Evolutionary conservation across 2,888 invertebrate species (phyloP), one percentile per base, ranked within the genome.

Genomic region (Hypercompe scribonia): DNA sequence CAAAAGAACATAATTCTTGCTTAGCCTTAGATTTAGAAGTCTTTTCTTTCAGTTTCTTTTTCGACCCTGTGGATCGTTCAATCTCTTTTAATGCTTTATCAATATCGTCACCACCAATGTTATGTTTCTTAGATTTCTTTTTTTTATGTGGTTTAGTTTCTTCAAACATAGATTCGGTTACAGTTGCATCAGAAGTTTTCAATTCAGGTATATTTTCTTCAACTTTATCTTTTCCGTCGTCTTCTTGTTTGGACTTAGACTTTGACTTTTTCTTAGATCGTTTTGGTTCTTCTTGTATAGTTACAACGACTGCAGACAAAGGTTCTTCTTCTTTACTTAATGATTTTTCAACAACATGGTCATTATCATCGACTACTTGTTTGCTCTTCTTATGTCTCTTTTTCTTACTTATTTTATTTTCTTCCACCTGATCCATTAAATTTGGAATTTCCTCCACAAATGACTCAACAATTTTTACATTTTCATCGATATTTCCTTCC

Each of bases 101-200:
- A 73, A 90, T 89, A 71, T 93, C 92, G 75, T 92, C 90, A 75
- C 89, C 88, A 5, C 83, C 73, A 75, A 84, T 72, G 83, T 92
- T 92, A 39, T 68, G 74, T 84, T 92, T 93, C 69, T 91, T 93
- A 13, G 84, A 79, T 82, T 92, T 93, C 81, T 91, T 94, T 86
- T 93, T 92, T 87, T 91, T 93, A 71, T 81, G 81, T 42, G 73
- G 77, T 80, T 90, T 92, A 8, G 81, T 80, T 78, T 87, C 87
- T 75, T 86, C 81, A 39, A 84, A 78, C 68, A 78, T 74, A n/a
- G 81, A 78, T 64, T 84, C 82, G 15, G 74, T 75, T 24, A 39
- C 28, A 68, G 61, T 65, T 58, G n/a, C 33, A 54, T 75, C 77
- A 69, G 64, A 0, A 39, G 71, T 69, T 21, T 24, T 63, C 5